Evolutionary conservation across 2,113 vertebrate species (phyloP), one percentile per base, ranked within the genome.

Genomic region (Paedocypris sp.): DNA sequence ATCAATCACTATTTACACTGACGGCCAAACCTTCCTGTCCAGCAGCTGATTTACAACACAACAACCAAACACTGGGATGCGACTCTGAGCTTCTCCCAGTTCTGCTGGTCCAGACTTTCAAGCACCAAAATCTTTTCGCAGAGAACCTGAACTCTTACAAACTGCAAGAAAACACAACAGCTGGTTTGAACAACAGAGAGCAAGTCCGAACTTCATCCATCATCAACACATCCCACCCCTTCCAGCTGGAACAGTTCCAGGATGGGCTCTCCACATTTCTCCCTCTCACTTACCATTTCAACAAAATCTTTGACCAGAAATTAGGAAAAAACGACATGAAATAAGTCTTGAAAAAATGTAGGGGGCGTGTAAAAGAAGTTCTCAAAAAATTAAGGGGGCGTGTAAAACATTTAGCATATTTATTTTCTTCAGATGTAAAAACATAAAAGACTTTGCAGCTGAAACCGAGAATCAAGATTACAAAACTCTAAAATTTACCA

Each of bases 91-190:
- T 51, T n/a, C 45, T 50, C 16, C 11, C 16, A 20, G 60, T 43
- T 22, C 50, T 38, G 13, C 50, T 13, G 26, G 38, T 20, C 19
- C 29, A 45, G 45, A 39, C 18, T 6, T 60, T 39, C 32, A 31
- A 8, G 35, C 38, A 16, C 46, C 32, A 64, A 12, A 22, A 10
- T 43, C 13, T 59, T 41, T 19, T 45, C 23, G 28, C 20, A 39
- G 28, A 43, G 12, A 35, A 12, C 23, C 60, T 20, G 22, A 63
- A 28, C 26, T 39, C 33, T 22, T n/a, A n/a, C n/a, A n/a, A n/a
- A 76, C 56, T 68, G 62, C 26, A 12, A 3, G 2, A 39, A 56
- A 45, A 64, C 35, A 3, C 54, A 59, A 73, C 68, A 70, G 61
- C 35, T 72, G 60, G 35, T 60, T 6, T 47, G 23, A 71, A 39